These are phyloP conservation scores for Discoglossus pictus DNA, from an alignment of 2,797 vertebrate species.

Conservation along the genomic window DNA sequence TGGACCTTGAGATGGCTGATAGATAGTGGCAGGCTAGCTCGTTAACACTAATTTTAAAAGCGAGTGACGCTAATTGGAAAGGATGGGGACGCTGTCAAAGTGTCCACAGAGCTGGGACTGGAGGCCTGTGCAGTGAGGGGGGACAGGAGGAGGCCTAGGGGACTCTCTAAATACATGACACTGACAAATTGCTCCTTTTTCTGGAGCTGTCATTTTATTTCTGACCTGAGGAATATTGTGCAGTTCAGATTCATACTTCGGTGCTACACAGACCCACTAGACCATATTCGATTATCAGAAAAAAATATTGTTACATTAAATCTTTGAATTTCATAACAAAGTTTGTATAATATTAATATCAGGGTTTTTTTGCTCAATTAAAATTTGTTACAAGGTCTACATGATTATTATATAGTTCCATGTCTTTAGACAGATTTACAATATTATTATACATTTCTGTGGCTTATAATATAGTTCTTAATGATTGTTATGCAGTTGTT, in stretches of 20 bases:
- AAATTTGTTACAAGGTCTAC: too few species aligned
- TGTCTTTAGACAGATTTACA: too few species aligned
- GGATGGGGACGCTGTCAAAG: conserved; percentile 49
- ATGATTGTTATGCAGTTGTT: too few species aligned
- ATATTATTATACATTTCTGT: too few species aligned
- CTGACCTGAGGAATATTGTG: conserved; percentile 46
- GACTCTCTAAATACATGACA: conserved; percentile 26
- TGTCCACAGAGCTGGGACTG: conserved; percentile 37
- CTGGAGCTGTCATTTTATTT: conserved; percentile 36
- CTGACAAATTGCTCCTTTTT: conserved; percentile 48
- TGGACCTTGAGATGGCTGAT: conserved; percentile 43
- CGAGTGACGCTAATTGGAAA: conserved; percentile 48
- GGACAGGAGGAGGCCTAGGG: conserved; percentile 16
- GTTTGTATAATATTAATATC: too few species aligned
- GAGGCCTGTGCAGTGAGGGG: conserved; percentile 30
- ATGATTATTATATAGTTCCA: too few species aligned
- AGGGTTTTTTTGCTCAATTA: too few species aligned
- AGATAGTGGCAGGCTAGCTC: conserved; percentile 45
- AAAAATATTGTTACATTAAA: too few species aligned
- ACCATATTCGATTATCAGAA: too few species aligned
- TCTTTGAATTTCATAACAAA: too few species aligned
- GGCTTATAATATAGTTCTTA: too few species aligned
- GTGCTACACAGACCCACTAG: conserved; percentile 11
- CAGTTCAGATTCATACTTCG: conserved; percentile 36
- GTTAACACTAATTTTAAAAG: conserved; percentile 50